Base-by-base conservation (phyloP, 1,140 invertebrate species). In the Diorhabda sublineata region DNA sequence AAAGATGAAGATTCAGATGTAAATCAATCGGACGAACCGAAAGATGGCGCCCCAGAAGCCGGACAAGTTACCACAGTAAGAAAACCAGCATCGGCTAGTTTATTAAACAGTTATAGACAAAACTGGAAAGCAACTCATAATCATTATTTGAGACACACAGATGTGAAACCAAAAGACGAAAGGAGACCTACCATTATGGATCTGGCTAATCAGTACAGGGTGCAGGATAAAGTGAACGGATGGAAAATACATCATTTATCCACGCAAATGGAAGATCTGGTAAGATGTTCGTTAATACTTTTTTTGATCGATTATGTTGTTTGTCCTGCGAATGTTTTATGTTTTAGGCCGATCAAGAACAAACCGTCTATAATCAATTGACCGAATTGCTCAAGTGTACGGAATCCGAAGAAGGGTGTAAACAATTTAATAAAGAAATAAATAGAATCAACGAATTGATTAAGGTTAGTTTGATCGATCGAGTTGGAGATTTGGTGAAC, bases 201-300 rank as follows among this genome's bases (percentile, higher is more conserved):
- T 83, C 83, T 98, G 72, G 93, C 95, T 2, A 92, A 92, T 82
- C 95, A 97, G 79, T 91, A 91, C 74, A 88, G 94, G 77, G 91
- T 96, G 42, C 81, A 93, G 69, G 90, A 95, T 74, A 95, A 93
- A 83, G 87, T 94, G n/a, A 92, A 94, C 79, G 96, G 95, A 7
- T 98, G 96, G 96, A 98, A 98, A 84, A 86, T 98, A 44, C 90
- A 95, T 84, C 93, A 97, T 83, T 85, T 98, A 62, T 92, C 89
- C 9, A 89, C 94, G 43, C 95, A 97, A 85, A 92, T 98, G 88
- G 94, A 97, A 77, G 93, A 96, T 82, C 82, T 97, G 83, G 94
- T 96, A 81, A 83, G 82, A 6, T 52, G n/a, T 52, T 52, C n/a
- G 47, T 8, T 52, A 52, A 52, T 4, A 52, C 4, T 26, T 26